phyloP scores from a whole-genome alignment of 2,888 invertebrate genomes.

The Drosophila merina region DNA sequence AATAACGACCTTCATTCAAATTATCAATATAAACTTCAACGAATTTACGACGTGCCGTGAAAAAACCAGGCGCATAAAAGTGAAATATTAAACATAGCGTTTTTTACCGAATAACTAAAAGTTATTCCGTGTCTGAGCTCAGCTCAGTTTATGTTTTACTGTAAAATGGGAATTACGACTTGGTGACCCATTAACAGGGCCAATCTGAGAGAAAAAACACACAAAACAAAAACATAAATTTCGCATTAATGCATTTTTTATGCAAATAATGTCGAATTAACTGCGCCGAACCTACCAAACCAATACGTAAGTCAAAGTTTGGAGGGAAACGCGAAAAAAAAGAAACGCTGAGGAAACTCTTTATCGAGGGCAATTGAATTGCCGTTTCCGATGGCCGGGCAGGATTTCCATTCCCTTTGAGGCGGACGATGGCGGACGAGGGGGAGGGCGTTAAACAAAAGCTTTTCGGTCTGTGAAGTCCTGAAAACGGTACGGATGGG shows the following conservation, averaged over 20 bases:
- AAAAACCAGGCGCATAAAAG: slow-evolving; percentile 13
- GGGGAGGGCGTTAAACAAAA: slow-evolving; percentile 13
- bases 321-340: not conserved
- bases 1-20: slow-evolving; percentile 22
- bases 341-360: slow-evolving; percentile 38
- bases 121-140: slow-evolving; percentile 43
- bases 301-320: not conserved
- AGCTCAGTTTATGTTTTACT: slow-evolving; percentile 18
- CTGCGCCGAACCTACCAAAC: not conserved
- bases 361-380: slow-evolving; percentile 44
- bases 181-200: slow-evolving; percentile 57
- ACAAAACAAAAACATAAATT: slow-evolving; percentile 59
- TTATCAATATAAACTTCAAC: slow-evolving; percentile 14
- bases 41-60: slow-evolving; percentile 7
- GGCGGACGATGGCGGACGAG: not conserved
- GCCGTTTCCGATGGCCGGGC: slow-evolving; percentile 8
- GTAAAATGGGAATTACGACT: slow-evolving; percentile 61
- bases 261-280: slow-evolving; percentile 33
- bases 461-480: not conserved
- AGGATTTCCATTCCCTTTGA: slow-evolving; percentile 34
- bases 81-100: slow-evolving; percentile 15
- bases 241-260: slow-evolving; percentile 57
- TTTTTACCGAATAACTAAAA: slow-evolving; percentile 41
- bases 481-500: slow-evolving; percentile 28
- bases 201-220: slow-evolving; percentile 12